phyloP scores from a whole-genome alignment of 30 jellyfish, hydroid and myxozoan species.

The Morbakka virulenta region DNA sequence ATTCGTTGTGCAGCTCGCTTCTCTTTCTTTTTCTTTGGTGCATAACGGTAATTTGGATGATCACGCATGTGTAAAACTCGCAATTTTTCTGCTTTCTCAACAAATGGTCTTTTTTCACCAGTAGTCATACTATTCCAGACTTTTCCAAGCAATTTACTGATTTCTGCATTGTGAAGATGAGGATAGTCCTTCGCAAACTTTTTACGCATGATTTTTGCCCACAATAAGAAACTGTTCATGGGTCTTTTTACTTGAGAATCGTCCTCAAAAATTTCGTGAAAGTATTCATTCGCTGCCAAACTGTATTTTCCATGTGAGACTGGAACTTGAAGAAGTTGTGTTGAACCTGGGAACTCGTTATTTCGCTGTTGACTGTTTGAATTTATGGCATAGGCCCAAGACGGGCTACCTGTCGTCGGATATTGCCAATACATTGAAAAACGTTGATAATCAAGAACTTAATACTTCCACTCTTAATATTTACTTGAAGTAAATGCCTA shows the following conservation, averaged over 20 bases:
- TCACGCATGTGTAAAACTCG: slow-evolving; percentile 91
- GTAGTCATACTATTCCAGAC: slow-evolving; percentile 92
- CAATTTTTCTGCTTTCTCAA: slow-evolving; percentile 80
- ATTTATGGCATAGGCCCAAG: neutral
- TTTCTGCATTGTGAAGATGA: slow-evolving; percentile 92
- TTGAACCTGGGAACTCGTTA: neutral
- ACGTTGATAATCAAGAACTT: neutral
- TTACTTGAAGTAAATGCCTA: too few species aligned
- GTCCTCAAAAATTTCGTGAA: slow-evolving; percentile 32
- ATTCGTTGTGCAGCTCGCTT: slow-evolving; percentile 64
- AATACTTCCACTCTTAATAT: neutral
- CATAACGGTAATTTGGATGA: slow-evolving; percentile 94
- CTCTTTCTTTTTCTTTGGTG: slow-evolving; percentile 91
- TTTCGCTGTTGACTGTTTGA: neutral
- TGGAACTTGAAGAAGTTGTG: neutral
- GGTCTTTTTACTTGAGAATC: slow-evolving; percentile 93
- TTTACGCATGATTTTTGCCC: slow-evolving; percentile 98
- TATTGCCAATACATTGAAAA: neutral
- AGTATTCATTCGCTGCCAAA: neutral
- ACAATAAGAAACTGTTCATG: slow-evolving; percentile 86
- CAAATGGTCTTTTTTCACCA: slow-evolving; percentile 91
- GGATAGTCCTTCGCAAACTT: slow-evolving; percentile 92
- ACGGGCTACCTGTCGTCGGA: neutral
- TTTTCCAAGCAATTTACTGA: slow-evolving; percentile 89
- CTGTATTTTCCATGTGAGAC: neutral